Base-by-base conservation (phyloP, 2,113 vertebrate genomes). In the Limanda limanda region DNA sequence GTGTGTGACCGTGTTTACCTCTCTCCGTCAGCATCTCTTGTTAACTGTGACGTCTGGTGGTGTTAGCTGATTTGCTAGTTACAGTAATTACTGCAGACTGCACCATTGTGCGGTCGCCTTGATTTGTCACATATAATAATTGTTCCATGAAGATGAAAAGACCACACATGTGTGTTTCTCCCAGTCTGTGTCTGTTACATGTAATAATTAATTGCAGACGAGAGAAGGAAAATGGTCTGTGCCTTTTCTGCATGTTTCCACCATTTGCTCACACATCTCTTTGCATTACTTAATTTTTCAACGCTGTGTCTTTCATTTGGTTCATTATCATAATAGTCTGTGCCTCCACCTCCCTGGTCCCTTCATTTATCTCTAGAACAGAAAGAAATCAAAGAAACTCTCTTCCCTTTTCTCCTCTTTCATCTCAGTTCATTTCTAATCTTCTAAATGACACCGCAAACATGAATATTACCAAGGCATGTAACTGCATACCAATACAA, bases 51-150 rank as follows among this genome's bases (percentile, higher is more conserved):
- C 15, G 59, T 72, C 64, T 72, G 21, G 25, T 68, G 78, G 40
- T 47, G 57, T 66, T 68, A 47, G 31, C 51, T 74, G 40, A 66
- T 58, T 35, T 85, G 25, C 74, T 57, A 78, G 71, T 70, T 78
- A 68, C 5, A 25, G 9, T 68, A 67, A 82, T 74, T 79, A 74
- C 52, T 64, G 55, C 21, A 2, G 42, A 60, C 58, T 7, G 17
- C 58, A 11, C 27, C 58, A 11, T 13, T 42, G 31, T 17, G 23
- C 25, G 61, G 54, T 21, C 18, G 5, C n/a, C 51, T 54, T 18
- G 45, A 31, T 20, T n/a, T 80, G 27, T 27, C 20, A 31, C 24
- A 13, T 31, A 25, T 56, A 23, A 27, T 56, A 18, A 64, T 58
- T 56, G 23, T 48, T 64, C 21, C 42, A 21, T 14, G 13, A 48